A percentile compares a stretch with the other conserved stretches of the same genome.
Evolutionary conservation across 2,888 invertebrate species (phyloP).

Genomic region (Ochropleura plecta): DNA sequence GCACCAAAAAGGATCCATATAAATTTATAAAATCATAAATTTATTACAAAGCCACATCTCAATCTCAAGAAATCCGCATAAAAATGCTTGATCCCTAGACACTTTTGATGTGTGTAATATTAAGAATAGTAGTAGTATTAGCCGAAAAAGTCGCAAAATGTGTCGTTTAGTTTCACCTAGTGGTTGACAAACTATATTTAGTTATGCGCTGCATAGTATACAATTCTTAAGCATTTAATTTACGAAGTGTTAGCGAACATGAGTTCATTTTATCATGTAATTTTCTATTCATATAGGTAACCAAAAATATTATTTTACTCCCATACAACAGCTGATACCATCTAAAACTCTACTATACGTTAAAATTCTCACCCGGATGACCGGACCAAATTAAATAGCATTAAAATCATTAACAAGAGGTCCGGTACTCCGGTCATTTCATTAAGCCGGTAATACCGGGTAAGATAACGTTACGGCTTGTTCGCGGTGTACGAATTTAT

Average conservation of each 20-base stretch:
- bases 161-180: too few relatives aligned
- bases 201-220: not conserved
- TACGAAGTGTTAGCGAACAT: not conserved
- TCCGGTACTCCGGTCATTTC: conserved; percentile 70
- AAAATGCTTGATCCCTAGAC: too few relatives aligned
- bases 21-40: too few relatives aligned
- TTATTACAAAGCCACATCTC: too few relatives aligned
- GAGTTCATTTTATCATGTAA: not conserved
- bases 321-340: not conserved
- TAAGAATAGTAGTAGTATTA: too few relatives aligned
- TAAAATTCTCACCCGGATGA: conserved; percentile 29
- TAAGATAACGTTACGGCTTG: conserved; percentile 32
- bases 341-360: conserved; percentile 5
- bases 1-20: too few relatives aligned
- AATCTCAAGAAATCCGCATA: too few relatives aligned
- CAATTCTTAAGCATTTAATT: not conserved
- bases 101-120: too few relatives aligned
- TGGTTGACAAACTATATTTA: not conserved
- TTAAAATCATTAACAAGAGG: conserved; percentile 46
- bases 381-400: conserved; percentile 53
- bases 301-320: not conserved
- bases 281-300: not conserved
- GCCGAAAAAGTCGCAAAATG: too few relatives aligned
- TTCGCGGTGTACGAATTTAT: conserved; percentile 40
- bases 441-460: conserved; percentile 61